Evolutionary conservation across 2,797 vertebrate genomes (phyloP).

Genomic region (Chaenodraco wilsoni): DNA sequence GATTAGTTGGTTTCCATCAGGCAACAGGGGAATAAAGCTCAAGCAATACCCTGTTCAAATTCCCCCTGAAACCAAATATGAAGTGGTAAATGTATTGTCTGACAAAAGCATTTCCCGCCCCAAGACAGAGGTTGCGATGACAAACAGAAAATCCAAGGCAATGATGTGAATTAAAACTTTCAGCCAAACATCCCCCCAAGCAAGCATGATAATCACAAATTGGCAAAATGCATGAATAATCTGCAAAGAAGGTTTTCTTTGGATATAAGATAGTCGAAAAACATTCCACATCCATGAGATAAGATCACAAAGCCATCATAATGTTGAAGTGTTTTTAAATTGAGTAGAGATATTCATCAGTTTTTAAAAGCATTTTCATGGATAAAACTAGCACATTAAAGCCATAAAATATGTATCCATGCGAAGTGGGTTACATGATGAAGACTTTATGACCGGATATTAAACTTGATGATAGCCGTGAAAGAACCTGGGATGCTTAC

Average conservation of each 20-base stretch:
- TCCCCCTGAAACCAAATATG: constrained; percentile 79
- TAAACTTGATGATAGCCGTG: constrained; percentile 63
- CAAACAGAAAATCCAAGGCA: constrained; percentile 68
- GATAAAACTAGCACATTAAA: neutral
- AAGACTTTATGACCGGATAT: constrained; percentile 70
- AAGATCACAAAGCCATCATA: constrained; percentile 75
- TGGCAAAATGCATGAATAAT: constrained; percentile 65
- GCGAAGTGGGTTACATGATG: constrained; percentile 49
- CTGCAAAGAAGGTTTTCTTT: constrained; percentile 79
- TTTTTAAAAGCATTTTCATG: neutral
- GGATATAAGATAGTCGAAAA: constrained; percentile 75
- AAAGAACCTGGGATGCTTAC: constrained; percentile 72
- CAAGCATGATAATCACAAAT: constrained; percentile 70
- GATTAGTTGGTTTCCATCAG: constrained; percentile 81
- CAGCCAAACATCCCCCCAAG: constrained; percentile 70
- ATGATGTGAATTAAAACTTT: constrained; percentile 67
- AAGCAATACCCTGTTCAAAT: constrained; percentile 70
- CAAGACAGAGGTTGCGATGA: constrained; percentile 67
- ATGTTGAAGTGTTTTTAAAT: constrained; percentile 50
- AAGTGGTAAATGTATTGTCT: constrained; percentile 65
- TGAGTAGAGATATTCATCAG: neutral
- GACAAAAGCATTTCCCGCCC: constrained; percentile 48
- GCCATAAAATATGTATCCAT: neutral
- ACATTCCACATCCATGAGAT: constrained; percentile 84
- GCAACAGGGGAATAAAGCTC: constrained; percentile 78